Evolutionary conservation across 2,888 invertebrate species (phyloP).

Genomic region (Serripes groenlandicus): DNA sequence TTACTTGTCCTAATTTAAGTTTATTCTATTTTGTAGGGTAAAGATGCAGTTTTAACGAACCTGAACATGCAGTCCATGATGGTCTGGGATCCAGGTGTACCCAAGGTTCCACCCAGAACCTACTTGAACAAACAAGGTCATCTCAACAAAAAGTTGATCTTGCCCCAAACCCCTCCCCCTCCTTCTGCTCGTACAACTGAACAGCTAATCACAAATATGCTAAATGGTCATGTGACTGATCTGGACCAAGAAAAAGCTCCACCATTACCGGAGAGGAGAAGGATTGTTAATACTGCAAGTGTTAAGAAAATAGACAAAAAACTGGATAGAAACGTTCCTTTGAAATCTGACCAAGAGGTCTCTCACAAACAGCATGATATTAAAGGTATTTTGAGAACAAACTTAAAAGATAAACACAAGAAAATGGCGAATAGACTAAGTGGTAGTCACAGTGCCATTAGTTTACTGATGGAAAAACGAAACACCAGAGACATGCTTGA

Average conservation of each 20-base stretch:
- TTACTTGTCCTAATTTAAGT: too few species aligned
- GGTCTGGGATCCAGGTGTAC: slow-evolving; percentile 57
- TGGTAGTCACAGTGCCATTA: background rate
- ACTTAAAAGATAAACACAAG: slow-evolving; percentile 2
- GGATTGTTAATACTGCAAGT: background rate
- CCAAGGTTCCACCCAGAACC: background rate
- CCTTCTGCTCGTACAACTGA: slow-evolving; percentile 68
- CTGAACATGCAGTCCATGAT: slow-evolving; percentile 28
- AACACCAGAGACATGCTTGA: slow-evolving; percentile 19
- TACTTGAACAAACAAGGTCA: background rate
- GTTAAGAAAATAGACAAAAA: background rate
- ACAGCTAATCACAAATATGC: slow-evolving; percentile 62
- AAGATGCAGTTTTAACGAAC: background rate
- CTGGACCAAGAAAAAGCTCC: background rate
- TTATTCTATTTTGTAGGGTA: background rate
- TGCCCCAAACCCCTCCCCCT: slow-evolving; percentile 57
- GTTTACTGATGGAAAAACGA: background rate
- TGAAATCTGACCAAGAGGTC: background rate
- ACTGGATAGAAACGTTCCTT: background rate
- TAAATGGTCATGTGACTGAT: slow-evolving; percentile 34
- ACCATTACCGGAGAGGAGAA: slow-evolving; percentile 7
- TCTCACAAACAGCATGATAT: slow-evolving; percentile 1
- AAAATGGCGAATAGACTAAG: background rate
- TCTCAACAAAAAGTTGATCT: background rate
- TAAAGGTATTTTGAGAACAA: slow-evolving; percentile 3